phyloP scores from a whole-genome alignment of 2,888 invertebrate species.

The Euphydryas editha region DNA sequence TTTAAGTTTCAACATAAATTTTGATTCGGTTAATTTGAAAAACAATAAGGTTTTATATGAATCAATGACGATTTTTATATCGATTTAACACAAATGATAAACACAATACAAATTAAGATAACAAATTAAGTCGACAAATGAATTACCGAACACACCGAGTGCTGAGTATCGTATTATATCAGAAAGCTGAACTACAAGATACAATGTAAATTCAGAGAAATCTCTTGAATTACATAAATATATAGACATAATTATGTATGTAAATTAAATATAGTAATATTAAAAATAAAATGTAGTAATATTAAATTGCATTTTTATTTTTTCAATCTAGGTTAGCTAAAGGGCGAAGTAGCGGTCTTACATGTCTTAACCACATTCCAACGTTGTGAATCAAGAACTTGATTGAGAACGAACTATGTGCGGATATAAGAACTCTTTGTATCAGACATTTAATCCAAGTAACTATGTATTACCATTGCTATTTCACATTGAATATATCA shows the following conservation, averaged over 20 bases:
- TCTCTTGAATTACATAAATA: neutral
- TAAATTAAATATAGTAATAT: neutral
- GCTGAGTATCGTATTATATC: neutral
- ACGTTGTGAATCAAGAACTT: slow-evolving; percentile 33
- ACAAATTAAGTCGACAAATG: neutral
- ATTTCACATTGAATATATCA: too few relatives aligned
- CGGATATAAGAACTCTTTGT: neutral
- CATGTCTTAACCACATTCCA: slow-evolving; percentile 32
- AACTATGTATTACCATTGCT: too few relatives aligned
- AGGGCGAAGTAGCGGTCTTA: slow-evolving; percentile 34
- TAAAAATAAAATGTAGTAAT: neutral
- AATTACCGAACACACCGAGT: neutral
- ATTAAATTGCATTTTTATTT: slow-evolving; percentile 4
- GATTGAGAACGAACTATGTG: slow-evolving; percentile 23
- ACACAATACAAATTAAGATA: too few relatives aligned
- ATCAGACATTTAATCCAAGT: too few relatives aligned
- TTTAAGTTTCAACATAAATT: neutral
- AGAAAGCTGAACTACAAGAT: slow-evolving; percentile 2
- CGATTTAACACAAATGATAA: too few relatives aligned
- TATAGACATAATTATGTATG: too few relatives aligned
- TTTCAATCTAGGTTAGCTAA: slow-evolving; percentile 14
- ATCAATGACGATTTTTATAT: neutral
- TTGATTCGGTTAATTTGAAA: neutral
- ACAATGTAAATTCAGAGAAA: slow-evolving; percentile 19
- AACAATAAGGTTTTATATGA: neutral